Evolutionary conservation across 1,140 invertebrate genomes (phyloP).

Genomic region (Pachypsylla venusta): DNA sequence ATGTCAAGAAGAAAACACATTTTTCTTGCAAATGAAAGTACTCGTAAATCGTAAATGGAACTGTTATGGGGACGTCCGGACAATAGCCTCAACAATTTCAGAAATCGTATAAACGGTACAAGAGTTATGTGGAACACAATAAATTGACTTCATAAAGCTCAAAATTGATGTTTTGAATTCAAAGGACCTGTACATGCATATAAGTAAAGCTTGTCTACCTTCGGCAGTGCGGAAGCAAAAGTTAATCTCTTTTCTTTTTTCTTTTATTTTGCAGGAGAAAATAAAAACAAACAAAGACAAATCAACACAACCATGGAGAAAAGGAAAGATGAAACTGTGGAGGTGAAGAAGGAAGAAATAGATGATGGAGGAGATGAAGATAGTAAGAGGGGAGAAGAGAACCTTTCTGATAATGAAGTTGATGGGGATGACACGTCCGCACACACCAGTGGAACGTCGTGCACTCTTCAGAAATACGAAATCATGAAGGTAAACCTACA

Average conservation of each 20-base stretch:
- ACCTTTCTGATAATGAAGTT: constrained; percentile 27
- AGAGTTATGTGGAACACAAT: no score
- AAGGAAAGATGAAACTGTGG: constrained; percentile 16
- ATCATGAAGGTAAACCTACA: constrained; percentile 42
- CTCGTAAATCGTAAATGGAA: no score
- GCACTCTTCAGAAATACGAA: constrained; percentile 50
- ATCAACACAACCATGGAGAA: constrained; percentile 9
- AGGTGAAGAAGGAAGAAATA: background rate
- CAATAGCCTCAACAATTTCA: no score
- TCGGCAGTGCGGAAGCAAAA: background rate
- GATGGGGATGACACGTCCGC: constrained; percentile 23
- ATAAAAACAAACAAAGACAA: constrained; percentile 2
- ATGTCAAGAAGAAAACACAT: no score
- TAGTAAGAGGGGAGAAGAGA: constrained; percentile 24
- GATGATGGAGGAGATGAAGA: background rate
- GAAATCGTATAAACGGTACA: no score
- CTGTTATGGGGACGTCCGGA: no score
- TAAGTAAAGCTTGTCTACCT: no score
- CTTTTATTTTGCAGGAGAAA: constrained; percentile 7
- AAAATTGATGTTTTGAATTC: no score
- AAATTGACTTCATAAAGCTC: no score
- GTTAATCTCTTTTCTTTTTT: constrained; percentile 1
- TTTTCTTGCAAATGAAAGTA: no score
- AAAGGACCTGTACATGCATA: no score
- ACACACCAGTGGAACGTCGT: constrained; percentile 32